Evolutionary conservation across 2,888 invertebrate genomes (phyloP).

Genomic region (Cryptophagus acutangulus): DNA sequence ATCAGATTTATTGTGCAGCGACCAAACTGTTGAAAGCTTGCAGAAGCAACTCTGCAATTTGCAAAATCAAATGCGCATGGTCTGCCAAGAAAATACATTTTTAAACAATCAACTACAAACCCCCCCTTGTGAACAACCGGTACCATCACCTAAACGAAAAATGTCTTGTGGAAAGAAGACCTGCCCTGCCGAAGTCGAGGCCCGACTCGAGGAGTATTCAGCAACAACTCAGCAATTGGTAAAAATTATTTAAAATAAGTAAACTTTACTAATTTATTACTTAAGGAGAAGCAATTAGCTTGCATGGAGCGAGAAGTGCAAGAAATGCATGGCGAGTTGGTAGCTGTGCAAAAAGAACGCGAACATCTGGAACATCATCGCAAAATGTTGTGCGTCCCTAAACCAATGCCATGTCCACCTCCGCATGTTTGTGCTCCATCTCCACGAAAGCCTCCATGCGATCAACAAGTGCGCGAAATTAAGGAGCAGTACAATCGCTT

Average conservation of each 20-base stretch:
- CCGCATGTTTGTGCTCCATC: conserved; percentile 10
- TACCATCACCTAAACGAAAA: conserved; percentile 16
- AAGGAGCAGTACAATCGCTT: conserved; percentile 58
- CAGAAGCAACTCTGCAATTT: conserved; percentile 58
- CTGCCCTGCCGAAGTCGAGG: conserved; percentile 49
- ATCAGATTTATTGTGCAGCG: conserved; percentile 60
- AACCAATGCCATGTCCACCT: conserved; percentile 35
- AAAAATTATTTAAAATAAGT: conserved; percentile 14
- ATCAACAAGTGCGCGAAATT: conserved; percentile 56
- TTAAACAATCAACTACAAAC: conserved; percentile 50
- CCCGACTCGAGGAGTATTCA: conserved; percentile 45
- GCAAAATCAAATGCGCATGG: conserved; percentile 60
- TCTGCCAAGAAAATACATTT: conserved; percentile 58
- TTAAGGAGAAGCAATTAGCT: conserved; percentile 57
- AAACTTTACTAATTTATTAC: conserved; percentile 9
- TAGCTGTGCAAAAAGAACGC: conserved; percentile 51
- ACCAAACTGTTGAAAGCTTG: conserved; percentile 58
- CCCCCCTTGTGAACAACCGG: conserved; percentile 21
- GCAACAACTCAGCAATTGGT: conserved; percentile 48
- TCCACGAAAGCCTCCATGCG: conserved; percentile 32
- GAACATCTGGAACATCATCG: conserved; percentile 50
- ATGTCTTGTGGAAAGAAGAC: conserved; percentile 40
- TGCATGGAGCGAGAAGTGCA: conserved; percentile 58
- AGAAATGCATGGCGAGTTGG: conserved; percentile 52
- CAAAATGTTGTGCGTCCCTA: conserved; percentile 45